Conservation (phyloP, 2,113 vertebrate genomes). For the Stercorarius parasiticus region DNA sequence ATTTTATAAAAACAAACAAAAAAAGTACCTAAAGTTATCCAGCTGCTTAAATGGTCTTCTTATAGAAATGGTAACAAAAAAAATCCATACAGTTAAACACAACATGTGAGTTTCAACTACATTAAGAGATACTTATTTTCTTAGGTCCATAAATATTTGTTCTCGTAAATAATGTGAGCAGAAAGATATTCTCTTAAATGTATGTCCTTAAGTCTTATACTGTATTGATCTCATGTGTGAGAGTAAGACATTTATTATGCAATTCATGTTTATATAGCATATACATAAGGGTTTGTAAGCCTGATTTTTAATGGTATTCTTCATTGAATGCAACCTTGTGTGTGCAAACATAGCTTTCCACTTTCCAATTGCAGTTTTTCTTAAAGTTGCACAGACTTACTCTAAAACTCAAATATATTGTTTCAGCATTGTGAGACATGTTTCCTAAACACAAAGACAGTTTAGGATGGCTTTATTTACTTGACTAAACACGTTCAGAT, state of each 20-base stretch:
- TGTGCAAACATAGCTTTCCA: not conserved
- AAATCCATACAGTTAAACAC: not conserved
- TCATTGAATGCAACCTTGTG: not conserved
- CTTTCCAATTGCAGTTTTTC: not conserved
- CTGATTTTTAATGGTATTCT: not conserved
- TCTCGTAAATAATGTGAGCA: not conserved
- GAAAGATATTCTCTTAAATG: not conserved
- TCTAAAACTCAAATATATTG: not conserved
- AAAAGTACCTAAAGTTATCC: not conserved
- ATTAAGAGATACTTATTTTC: not conserved
- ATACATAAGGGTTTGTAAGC: not conserved
- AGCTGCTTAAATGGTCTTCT: not conserved
- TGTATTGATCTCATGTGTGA: not conserved
- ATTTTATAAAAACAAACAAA: not conserved
- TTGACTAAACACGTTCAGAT: constrained; percentile 77
- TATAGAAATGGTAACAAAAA: not conserved
- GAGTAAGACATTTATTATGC: not conserved
- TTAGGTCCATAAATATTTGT: not conserved
- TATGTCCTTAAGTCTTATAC: not conserved
- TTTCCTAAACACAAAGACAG: not conserved
- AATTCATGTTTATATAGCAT: not conserved
- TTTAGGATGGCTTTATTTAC: constrained; percentile 15
- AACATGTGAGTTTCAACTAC: not conserved
- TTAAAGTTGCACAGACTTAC: not conserved
- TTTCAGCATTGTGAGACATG: not conserved